Evolutionary conservation across 2,797 vertebrate species (phyloP).

Genomic region (Pangasius sanitwongsei): DNA sequence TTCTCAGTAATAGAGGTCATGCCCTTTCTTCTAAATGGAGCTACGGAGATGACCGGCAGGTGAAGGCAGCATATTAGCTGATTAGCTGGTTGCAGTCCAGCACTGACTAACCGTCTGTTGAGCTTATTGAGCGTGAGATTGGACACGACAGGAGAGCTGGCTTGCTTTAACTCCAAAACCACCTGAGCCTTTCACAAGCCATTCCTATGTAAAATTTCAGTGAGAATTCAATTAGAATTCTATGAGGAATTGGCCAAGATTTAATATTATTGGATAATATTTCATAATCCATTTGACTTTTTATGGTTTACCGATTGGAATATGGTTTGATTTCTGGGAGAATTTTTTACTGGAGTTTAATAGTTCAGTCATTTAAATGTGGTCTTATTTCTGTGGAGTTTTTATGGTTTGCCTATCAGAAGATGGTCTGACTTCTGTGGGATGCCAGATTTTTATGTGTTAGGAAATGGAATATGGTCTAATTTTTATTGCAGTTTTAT

Average conservation of each 20-base stretch:
- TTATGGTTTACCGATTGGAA: not conserved
- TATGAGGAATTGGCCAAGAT: not conserved
- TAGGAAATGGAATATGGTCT: not conserved
- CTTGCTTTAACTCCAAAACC: constrained; percentile 24
- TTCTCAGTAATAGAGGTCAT: constrained; percentile 12
- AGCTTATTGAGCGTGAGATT: constrained; percentile 66
- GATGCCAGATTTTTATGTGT: not conserved
- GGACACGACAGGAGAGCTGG: constrained; percentile 46
- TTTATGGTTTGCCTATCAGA: not conserved
- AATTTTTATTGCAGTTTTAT: not conserved
- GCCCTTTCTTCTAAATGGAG: constrained; percentile 18
- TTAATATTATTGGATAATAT: not conserved
- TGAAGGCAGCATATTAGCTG: constrained; percentile 58
- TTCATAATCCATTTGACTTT: not conserved
- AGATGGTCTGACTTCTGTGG: not conserved
- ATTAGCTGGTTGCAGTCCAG: constrained; percentile 42
- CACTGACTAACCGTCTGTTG: constrained; percentile 53
- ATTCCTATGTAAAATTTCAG: not conserved
- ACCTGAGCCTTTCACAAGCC: constrained; percentile 4
- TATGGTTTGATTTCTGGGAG: not conserved
- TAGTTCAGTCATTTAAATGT: not conserved
- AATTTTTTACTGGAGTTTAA: not conserved
- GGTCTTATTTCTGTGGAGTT: not conserved
- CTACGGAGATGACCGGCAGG: constrained; percentile 25
- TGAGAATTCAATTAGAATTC: not conserved